phyloP scores from a whole-genome alignment of 53 echinoderm and acorn worm species.

The Stichopus horrens region DNA sequence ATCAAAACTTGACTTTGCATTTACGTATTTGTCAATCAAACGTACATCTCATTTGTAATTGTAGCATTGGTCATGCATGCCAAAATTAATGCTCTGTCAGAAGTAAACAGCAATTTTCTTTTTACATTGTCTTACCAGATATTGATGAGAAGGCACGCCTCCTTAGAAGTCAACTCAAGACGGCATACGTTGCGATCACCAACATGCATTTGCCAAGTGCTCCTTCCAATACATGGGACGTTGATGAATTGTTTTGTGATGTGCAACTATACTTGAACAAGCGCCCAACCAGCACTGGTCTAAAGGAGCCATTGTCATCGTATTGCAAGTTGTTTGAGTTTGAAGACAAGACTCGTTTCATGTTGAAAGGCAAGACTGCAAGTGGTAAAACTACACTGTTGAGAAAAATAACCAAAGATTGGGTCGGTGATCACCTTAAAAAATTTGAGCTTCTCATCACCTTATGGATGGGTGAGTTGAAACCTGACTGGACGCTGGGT shows the following conservation, averaged over 20 bases:
- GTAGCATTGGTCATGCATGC: no score
- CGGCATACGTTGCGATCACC: not conserved
- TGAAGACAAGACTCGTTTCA: constrained; percentile 6
- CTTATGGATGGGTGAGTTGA: not conserved
- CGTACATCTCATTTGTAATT: no score
- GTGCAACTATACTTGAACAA: not conserved
- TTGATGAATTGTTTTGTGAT: not conserved
- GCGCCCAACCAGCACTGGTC: not conserved
- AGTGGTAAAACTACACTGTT: constrained; percentile 11
- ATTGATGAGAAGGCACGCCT: no score
- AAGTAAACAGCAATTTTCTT: no score
- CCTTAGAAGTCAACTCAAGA: not conserved
- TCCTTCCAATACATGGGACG: not conserved
- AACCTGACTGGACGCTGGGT: constrained; percentile 12
- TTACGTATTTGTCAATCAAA: no score
- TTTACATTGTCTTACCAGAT: no score
- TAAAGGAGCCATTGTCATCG: not conserved
- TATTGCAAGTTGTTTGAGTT: not conserved
- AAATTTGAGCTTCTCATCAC: not conserved
- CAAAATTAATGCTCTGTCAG: no score
- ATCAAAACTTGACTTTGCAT: no score
- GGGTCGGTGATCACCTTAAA: not conserved
- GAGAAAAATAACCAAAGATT: constrained; percentile 31
- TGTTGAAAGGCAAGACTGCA: constrained; percentile 29
- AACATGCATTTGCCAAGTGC: not conserved